Evolutionary conservation across 92 coral and sea anemone genomes (phyloP).

Genomic region (Phymanthus crucifer): DNA sequence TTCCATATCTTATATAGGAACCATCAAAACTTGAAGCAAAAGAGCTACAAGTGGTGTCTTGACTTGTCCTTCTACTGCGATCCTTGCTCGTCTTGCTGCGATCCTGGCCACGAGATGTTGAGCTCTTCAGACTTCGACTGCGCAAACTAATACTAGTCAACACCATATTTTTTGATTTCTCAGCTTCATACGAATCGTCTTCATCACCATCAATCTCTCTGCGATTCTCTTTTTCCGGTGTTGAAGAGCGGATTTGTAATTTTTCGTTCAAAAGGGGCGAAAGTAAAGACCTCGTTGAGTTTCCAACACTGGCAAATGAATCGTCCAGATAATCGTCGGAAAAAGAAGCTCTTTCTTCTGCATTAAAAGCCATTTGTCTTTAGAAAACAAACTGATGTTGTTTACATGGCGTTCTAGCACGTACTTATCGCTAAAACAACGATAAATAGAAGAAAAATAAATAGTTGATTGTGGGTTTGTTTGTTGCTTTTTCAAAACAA

Average conservation of each 20-base stretch:
- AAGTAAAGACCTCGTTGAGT: conserved; percentile 92
- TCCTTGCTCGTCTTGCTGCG: too few relatives aligned
- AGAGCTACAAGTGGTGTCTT: not conserved
- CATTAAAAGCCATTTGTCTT: conserved; percentile 22
- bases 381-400: not conserved
- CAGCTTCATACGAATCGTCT: conserved; percentile 13
- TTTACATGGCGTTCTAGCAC: not conserved
- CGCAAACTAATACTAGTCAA: conserved; percentile 29
- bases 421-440: not conserved
- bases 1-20: conserved; percentile 5
- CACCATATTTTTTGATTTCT: conserved; percentile 26
- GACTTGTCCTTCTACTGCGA: not conserved
- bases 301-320: conserved; percentile 90
- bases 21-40: conserved; percentile 11
- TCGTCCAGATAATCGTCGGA: conserved; percentile 57
- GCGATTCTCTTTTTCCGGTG: conserved; percentile 15
- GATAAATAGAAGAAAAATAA: not conserved
- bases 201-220: conserved; percentile 1
- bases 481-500: conserved; percentile 28
- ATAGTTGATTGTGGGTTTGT: not conserved
- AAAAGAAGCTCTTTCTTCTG: conserved; percentile 40
- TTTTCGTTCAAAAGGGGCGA: conserved; percentile 57
- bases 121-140: not conserved
- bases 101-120: not conserved
- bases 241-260: conserved; percentile 21